Evolutionary conservation across 2,113 vertebrate genomes (phyloP), one percentile per base, ranked within the genome.

Genomic region (Rhinolophus ferrumequinum): DNA sequence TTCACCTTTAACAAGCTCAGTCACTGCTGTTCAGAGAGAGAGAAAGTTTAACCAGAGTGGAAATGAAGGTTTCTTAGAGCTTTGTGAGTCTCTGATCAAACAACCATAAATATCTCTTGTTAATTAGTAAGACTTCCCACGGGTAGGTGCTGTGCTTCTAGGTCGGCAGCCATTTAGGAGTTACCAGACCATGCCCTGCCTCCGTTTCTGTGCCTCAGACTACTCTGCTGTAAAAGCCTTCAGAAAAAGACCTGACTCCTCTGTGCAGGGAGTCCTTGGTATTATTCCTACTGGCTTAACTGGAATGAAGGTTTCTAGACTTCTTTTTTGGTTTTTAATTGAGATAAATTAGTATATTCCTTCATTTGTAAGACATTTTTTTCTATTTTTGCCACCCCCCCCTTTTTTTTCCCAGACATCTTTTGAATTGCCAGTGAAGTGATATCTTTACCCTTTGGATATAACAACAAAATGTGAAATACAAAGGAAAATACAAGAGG

Each of bases 11-110:
- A 64, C 35, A 85, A 93, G 16, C 67, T 88, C 41, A 88, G 33
- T 88, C 56, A 54, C 44, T 66, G 67, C 7, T 88, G 54, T 93
- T 93, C 28, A 79, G 95, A 38, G 54, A 97, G 14, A 90, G 38
- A 33, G 21, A 24, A 89, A 58, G 6, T 82, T 95, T 77, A 81
- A 82, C 47, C 67, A 60, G 72, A 90, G 70, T 67, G 50, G 85
- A 95, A 96, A 93, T 54, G 69, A 82, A 97, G 35, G 33, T 79
- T 97, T 95, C 58, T 28, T 11, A 83, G 70, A 89, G 30, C 30
- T 88, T 79, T 76, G 1, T 13, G 56, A 85, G 52, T 89, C 82
- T 97, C 58, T 91, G 41, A 80, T 82, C 86, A 91, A 96, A 79
- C 50, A 80, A 44, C 19, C 70, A 50, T 60, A 70, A 70, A 64